Percentiles rank a stretch among this genome's conserved stretches.
Conservation (phyloP, 1,140 invertebrate species). For the Drosophila serrata region DNA sequence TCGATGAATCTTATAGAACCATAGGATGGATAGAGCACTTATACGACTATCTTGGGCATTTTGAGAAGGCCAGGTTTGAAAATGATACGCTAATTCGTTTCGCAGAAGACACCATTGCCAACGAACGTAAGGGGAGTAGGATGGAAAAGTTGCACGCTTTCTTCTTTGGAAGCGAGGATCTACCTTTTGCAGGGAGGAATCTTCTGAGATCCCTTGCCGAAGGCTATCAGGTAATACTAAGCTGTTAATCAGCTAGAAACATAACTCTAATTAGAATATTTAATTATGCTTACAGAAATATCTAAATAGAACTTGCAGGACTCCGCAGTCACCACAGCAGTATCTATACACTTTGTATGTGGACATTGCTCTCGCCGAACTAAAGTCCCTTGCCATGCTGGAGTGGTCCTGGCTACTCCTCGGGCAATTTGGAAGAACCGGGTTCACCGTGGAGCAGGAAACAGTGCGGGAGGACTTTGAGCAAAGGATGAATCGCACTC, state of each 20-base stretch:
- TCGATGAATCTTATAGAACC: not conserved
- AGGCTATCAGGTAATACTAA: not conserved
- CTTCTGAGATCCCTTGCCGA: not conserved
- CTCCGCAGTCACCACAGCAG: conserved; percentile 92
- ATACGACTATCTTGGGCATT: not conserved
- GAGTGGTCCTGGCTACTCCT: conserved; percentile 94
- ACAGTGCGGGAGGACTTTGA: conserved; percentile 88
- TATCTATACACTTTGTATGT: conserved; percentile 92
- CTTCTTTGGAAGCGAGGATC: not conserved
- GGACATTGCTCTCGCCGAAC: conserved; percentile 91
- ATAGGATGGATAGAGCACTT: not conserved
- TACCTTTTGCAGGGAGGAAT: not conserved
- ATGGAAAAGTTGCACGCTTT: not conserved
- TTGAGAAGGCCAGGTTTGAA: not conserved
- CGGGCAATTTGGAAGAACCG: conserved; percentile 90
- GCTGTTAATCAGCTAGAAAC: not conserved
- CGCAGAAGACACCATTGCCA: not conserved
- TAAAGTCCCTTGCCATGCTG: conserved; percentile 94
- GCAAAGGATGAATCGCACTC: conserved; percentile 88
- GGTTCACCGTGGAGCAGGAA: conserved; percentile 89
- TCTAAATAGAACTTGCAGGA: conserved; percentile 88
- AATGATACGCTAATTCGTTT: not conserved
- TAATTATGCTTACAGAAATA: not conserved
- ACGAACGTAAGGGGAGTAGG: not conserved
- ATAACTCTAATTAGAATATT: not conserved